phyloP scores from a whole-genome alignment of 2,888 invertebrate species.

The Deroplatys truncata region DNA sequence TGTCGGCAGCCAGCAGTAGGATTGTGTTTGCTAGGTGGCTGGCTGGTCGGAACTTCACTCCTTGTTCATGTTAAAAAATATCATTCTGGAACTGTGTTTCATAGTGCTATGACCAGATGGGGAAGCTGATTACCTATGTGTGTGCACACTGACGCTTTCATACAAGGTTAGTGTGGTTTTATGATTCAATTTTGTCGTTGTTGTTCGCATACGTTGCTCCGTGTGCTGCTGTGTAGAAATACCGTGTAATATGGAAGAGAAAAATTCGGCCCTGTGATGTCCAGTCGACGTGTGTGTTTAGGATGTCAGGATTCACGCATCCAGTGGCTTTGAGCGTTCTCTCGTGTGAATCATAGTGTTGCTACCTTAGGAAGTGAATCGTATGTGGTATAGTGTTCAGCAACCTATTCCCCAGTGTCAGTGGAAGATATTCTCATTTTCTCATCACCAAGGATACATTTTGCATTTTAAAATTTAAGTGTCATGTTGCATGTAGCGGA shows the following conservation, averaged over 20 bases:
- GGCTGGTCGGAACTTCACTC: conserved; percentile 20
- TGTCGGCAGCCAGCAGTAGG: conserved; percentile 26
- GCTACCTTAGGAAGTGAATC: not conserved
- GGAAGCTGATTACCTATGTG: not conserved
- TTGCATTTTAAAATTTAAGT: not conserved
- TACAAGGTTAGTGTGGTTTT: conserved; percentile 18
- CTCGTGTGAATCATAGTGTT: not conserved
- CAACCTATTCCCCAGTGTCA: not conserved
- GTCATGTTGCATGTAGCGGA: not conserved
- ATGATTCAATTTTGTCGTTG: not conserved
- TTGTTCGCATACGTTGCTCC: not conserved
- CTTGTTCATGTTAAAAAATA: not conserved
- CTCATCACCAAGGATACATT: not conserved
- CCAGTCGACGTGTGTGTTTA: not conserved
- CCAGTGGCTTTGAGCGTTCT: not conserved
- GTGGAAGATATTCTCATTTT: not conserved
- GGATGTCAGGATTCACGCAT: not conserved
- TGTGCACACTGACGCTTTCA: not conserved
- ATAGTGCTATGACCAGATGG: conserved; percentile 6
- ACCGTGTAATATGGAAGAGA: not conserved
- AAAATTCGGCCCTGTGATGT: not conserved
- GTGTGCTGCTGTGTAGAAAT: not conserved
- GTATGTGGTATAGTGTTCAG: not conserved
- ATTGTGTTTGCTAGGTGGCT: conserved; percentile 28
- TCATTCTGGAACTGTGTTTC: conserved; percentile 1